These are phyloP conservation scores for Eupithecia insigniata DNA, from an alignment of 2,888 invertebrate species.

Conservation along the genomic window DNA sequence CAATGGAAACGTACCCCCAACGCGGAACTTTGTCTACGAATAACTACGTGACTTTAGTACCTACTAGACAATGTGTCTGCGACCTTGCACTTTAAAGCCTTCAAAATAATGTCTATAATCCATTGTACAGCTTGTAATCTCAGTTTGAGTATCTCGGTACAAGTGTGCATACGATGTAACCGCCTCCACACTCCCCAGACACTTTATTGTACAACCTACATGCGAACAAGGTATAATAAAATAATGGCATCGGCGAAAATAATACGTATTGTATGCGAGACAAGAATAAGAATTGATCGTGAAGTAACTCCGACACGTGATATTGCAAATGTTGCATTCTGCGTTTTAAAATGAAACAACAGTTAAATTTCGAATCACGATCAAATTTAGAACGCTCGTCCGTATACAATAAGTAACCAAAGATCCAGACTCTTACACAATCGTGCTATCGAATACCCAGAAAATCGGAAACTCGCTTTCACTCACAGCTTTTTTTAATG, in stretches of 20 bases:
- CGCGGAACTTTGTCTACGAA: slow-evolving; percentile 55
- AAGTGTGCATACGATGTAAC: slow-evolving; percentile 42
- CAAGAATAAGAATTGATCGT: slow-evolving; percentile 32
- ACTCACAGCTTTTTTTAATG: not conserved
- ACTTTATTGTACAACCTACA: slow-evolving; percentile 46
- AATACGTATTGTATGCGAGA: slow-evolving; percentile 33
- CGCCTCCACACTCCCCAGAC: slow-evolving; percentile 43
- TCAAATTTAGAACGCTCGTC: slow-evolving; percentile 6
- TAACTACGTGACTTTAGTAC: slow-evolving; percentile 58
- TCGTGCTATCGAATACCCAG: not conserved
- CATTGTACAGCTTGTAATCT: slow-evolving; percentile 36
- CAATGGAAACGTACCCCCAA: slow-evolving; percentile 51
- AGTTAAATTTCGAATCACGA: slow-evolving; percentile 3
- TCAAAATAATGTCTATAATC: slow-evolving; percentile 37
- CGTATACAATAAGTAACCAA: not conserved
- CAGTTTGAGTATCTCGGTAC: slow-evolving; percentile 41
- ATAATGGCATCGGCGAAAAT: slow-evolving; percentile 41
- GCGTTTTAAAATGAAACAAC: slow-evolving; percentile 3
- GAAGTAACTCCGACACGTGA: slow-evolving; percentile 1
- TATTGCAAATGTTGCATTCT: slow-evolving; percentile 2
- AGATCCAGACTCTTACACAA: not conserved
- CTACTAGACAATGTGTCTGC: slow-evolving; percentile 29
- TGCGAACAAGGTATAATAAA: slow-evolving; percentile 36
- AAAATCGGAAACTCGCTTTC: slow-evolving; percentile 4
- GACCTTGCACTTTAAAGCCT: slow-evolving; percentile 38